Conservation (phyloP, 2,888 invertebrate species). For the Meteorus cinctellus region DNA sequence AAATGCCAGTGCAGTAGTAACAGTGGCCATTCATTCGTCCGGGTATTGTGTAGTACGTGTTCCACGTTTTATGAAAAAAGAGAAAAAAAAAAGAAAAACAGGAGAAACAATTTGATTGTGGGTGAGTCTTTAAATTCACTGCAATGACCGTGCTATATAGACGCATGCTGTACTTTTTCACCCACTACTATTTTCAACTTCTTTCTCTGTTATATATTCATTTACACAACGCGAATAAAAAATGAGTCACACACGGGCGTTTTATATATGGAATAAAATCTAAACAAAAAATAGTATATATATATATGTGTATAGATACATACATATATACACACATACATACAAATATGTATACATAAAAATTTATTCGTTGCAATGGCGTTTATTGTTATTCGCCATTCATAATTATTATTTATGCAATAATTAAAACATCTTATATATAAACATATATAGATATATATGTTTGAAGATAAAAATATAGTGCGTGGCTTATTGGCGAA, state of each 20-base stretch:
- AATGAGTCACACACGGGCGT: constrained; percentile 49
- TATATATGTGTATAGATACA: no score
- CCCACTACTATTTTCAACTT: constrained; percentile 11
- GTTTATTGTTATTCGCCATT: not conserved
- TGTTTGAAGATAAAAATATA: constrained; percentile 33
- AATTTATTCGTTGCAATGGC: constrained; percentile 5
- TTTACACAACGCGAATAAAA: constrained; percentile 33
- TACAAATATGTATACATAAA: constrained; percentile 35
- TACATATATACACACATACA: constrained; percentile 35
- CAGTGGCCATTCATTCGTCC: constrained; percentile 14
- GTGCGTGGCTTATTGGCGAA: not conserved
- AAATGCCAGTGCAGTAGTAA: constrained; percentile 5
- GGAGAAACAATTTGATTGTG: constrained; percentile 20
- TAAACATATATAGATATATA: not conserved
- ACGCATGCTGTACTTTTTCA: constrained; percentile 20
- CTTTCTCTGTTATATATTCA: constrained; percentile 16
- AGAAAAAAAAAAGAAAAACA: not conserved
- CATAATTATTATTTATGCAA: not conserved
- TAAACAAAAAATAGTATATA: constrained; percentile 44
- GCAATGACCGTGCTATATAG: constrained; percentile 9
- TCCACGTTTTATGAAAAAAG: not conserved
- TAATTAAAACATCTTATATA: not conserved
- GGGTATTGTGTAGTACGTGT: constrained; percentile 5
- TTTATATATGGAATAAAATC: constrained; percentile 43
- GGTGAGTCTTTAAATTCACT: constrained; percentile 33